A percentile compares a stretch with the other conserved stretches of the same genome.
Conservation (phyloP, 2,888 invertebrate genomes). For the Asteroscopus sphinx region DNA sequence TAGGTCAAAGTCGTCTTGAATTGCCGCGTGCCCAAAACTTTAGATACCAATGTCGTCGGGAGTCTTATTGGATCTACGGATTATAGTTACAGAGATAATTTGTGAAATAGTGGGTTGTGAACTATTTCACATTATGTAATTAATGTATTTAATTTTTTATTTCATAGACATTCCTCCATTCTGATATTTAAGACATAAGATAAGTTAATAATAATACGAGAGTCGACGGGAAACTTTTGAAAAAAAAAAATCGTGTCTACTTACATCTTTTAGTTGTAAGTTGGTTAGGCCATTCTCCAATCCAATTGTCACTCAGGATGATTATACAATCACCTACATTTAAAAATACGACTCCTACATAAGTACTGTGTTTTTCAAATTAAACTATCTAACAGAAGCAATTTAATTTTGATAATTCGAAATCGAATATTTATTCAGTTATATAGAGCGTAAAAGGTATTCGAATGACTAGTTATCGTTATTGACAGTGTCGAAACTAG, state of each 20-base stretch:
- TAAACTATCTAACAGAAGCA: no score
- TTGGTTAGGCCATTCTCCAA: no score
- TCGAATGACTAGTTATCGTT: slow-evolving; percentile 58
- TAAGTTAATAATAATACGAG: no score
- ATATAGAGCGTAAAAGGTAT: slow-evolving; percentile 67
- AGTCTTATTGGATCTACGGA: slow-evolving; percentile 40
- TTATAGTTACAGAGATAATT: slow-evolving; percentile 19
- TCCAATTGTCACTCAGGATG: no score
- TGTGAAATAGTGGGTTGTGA: slow-evolving; percentile 10
- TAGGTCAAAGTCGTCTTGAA: slow-evolving; percentile 82
- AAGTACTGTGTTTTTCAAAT: background rate
- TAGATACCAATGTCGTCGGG: slow-evolving; percentile 50
- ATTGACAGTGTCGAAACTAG: slow-evolving; percentile 62
- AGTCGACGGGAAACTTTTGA: no score
- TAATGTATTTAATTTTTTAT: slow-evolving; percentile 15
- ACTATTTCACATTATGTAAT: slow-evolving; percentile 15
- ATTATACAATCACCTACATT: background rate
- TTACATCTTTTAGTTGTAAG: no score
- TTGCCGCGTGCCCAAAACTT: slow-evolving; percentile 71
- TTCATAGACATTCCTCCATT: slow-evolving; percentile 33
- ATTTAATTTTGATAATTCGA: no score
- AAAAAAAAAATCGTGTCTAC: no score
- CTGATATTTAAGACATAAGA: background rate
- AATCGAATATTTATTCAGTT: slow-evolving; percentile 37
- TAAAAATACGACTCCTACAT: background rate